Conservation (phyloP, 2,113 vertebrate species). For the Chionomys nivalis region DNA sequence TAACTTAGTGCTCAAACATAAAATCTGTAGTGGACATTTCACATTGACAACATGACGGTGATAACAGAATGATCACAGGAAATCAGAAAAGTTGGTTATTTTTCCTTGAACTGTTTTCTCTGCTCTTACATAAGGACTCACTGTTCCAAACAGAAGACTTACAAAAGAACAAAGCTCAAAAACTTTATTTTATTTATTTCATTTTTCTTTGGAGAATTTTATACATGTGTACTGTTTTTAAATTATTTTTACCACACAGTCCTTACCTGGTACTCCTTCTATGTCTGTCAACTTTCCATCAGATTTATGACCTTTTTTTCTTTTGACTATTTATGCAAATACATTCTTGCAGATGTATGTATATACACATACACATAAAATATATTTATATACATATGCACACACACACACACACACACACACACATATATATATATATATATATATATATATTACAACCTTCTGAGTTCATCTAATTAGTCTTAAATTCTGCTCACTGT, state of each 20-base stretch:
- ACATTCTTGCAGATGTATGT: neutral
- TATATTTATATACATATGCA: neutral
- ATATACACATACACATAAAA: neutral
- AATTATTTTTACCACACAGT: neutral
- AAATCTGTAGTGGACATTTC: neutral
- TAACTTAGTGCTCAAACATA: neutral
- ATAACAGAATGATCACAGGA: neutral
- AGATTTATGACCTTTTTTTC: neutral
- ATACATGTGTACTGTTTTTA: neutral
- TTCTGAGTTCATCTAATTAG: neutral
- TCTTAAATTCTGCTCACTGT: neutral
- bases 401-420: no score
- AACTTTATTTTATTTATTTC: neutral
- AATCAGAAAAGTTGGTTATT: neutral
- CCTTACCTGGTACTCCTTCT: neutral
- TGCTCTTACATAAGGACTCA: neutral
- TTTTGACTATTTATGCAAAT: neutral
- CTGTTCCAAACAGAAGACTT: neutral
- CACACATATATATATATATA: no score
- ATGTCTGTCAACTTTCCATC: neutral
- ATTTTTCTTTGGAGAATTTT: neutral
- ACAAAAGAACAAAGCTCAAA: neutral
- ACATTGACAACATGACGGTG: accelerated
- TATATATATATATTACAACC: neutral
- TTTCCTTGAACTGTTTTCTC: neutral